Conservation (phyloP, 37 sponge, comb jelly and placozoan genomes). For the Axinella damicornis region DNA sequence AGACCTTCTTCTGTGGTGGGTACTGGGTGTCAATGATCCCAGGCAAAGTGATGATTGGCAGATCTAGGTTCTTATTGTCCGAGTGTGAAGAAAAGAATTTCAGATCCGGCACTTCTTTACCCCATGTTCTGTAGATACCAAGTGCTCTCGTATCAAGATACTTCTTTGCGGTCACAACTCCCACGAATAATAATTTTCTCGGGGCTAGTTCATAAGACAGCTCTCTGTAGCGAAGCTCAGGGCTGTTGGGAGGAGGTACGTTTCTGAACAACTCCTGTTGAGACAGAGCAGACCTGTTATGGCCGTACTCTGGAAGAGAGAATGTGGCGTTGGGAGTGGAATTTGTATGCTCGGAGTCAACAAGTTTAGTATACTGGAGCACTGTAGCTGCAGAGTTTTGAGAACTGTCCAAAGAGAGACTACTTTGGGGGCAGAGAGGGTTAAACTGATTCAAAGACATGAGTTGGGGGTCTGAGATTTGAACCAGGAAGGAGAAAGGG, state of each 20-base stretch:
- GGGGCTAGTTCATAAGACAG: conserved; percentile 48
- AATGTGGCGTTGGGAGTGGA: neutral
- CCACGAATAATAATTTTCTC: conserved; percentile 65
- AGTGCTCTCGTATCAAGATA: conserved; percentile 71
- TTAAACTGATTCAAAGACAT: neutral
- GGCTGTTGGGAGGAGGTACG: neutral
- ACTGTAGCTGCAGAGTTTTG: neutral
- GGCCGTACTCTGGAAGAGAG: neutral
- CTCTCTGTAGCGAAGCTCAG: neutral
- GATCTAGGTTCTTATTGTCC: conserved; percentile 10
- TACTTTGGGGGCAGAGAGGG: neutral
- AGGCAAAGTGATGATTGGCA: conserved; percentile 65
- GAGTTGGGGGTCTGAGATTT: neutral
- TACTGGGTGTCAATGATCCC: conserved; percentile 74
- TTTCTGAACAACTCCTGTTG: neutral
- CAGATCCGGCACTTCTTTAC: conserved; percentile 34
- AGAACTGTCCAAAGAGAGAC: too few relatives aligned
- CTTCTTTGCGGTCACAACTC: conserved; percentile 78
- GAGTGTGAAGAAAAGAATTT: conserved; percentile 46
- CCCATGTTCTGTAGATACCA: conserved; percentile 80
- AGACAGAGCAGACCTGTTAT: neutral
- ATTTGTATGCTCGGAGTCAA: neutral
- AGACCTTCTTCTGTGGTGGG: conserved; percentile 79
- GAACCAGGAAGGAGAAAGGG: conserved; percentile 1
- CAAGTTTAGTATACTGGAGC: neutral